Conservation (phyloP, 2,113 vertebrate species). For the Rissa tridactyla region DNA sequence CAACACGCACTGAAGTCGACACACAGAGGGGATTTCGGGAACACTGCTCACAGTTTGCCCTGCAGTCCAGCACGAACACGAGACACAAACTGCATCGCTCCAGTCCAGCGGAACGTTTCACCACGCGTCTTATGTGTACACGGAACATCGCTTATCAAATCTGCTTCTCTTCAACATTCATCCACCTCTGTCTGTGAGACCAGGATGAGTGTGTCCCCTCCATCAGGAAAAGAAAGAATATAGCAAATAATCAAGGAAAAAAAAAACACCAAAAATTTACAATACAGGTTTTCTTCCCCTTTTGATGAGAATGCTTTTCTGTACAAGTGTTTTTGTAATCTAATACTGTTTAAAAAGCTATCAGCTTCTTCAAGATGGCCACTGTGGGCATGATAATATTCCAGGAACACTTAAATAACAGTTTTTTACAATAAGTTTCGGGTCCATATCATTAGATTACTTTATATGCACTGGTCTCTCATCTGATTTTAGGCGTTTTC, state of each 20-base stretch:
- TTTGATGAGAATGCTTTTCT: conserved; percentile 76
- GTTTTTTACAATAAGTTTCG: conserved; percentile 73
- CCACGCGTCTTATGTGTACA: conserved; percentile 23
- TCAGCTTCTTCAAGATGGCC: conserved; percentile 78
- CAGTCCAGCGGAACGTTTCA: conserved; percentile 43
- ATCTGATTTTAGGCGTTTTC: conserved; percentile 96
- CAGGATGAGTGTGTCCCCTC: conserved; percentile 19
- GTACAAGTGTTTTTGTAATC: conserved; percentile 76
- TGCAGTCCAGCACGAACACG: conserved; percentile 1
- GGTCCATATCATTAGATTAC: conserved; percentile 76
- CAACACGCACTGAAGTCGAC: conserved; percentile 28
- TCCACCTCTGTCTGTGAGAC: conserved; percentile 50
- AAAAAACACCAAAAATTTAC: conserved; percentile 39
- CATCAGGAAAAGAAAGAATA: conserved; percentile 44
- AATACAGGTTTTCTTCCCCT: conserved; percentile 60
- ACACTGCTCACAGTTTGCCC: conserved; percentile 35
- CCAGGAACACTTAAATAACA: conserved; percentile 83
- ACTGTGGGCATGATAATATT: conserved; percentile 75
- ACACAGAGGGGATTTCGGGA: conserved; percentile 38
- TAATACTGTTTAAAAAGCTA: conserved; percentile 83
- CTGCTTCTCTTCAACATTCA: conserved; percentile 50
- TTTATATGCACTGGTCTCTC: conserved; percentile 95
- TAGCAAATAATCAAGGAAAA: conserved; percentile 16
- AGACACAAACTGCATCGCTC: neutral
- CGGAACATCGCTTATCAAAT: conserved; percentile 31